Evolutionary conservation across 2,113 vertebrate species (phyloP).

Genomic region (Gadus macrocephalus): DNA sequence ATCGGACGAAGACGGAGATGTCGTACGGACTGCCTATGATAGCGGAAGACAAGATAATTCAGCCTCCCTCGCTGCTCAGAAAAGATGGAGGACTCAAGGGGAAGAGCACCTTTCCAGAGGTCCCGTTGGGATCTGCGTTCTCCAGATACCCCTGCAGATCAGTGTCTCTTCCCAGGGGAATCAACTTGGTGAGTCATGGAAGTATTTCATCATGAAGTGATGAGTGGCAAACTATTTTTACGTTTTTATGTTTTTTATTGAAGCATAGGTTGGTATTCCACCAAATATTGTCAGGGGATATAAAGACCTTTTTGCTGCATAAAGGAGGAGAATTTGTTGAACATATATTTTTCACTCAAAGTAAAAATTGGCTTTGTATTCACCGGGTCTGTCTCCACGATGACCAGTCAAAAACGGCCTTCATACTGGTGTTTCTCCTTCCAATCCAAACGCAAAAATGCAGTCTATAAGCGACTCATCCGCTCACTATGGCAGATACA

Average conservation of each 20-base stretch:
- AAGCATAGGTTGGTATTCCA: too few species aligned
- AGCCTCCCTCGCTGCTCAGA: slow-evolving; percentile 50
- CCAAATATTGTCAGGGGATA: too few species aligned
- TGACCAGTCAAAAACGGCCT: slow-evolving; percentile 20
- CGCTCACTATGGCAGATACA: slow-evolving; percentile 36
- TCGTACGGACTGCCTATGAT: slow-evolving; percentile 7
- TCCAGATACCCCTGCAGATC: slow-evolving; percentile 58
- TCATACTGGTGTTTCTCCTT: slow-evolving; percentile 15
- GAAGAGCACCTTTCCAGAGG: slow-evolving; percentile 36
- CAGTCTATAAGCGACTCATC: slow-evolving; percentile 54
- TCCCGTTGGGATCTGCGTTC: slow-evolving; percentile 28
- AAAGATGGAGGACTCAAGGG: slow-evolving; percentile 34
- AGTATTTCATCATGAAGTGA: slow-evolving; percentile 16
- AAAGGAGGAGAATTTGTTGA: too few species aligned
- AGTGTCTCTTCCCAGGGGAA: slow-evolving; percentile 59
- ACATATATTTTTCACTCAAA: too few species aligned
- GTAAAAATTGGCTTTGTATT: too few species aligned
- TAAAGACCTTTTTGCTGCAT: too few species aligned
- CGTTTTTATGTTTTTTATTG: too few species aligned
- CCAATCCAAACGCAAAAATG: slow-evolving; percentile 46
- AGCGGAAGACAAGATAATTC: slow-evolving; percentile 36
- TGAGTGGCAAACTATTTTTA: not conserved
- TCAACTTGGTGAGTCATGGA: slow-evolving; percentile 68
- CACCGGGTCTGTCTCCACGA: not conserved
- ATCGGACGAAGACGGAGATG: slow-evolving; percentile 23